Evolutionary conservation across 2,888 invertebrate species (phyloP).

Genomic region (Pristionchus maxplancki): DNA sequence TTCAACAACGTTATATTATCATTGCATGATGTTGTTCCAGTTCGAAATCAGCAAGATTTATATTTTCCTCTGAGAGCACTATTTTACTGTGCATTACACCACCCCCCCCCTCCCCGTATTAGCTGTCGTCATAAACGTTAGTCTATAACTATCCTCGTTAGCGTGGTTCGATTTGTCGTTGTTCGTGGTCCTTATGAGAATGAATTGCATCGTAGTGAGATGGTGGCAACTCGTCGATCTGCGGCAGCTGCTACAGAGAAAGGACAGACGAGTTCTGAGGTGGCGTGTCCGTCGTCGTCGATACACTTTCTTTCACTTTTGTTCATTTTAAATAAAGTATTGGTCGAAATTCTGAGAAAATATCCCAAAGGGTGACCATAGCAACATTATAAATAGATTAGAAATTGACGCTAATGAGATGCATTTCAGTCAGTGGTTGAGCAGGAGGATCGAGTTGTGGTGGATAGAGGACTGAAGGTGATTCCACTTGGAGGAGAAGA

Average conservation of each 20-base stretch:
- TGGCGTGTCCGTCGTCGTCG: neutral
- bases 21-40: neutral
- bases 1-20: neutral
- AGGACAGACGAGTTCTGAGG: neutral
- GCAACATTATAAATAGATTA: neutral
- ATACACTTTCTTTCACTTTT: neutral
- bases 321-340: neutral
- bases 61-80: no score
- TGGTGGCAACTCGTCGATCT: slow-evolving; percentile 33
- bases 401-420: neutral
- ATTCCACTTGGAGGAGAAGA: slow-evolving; percentile 18
- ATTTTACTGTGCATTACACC: no score
- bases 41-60: no score
- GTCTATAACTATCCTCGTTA: neutral
- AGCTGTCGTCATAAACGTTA: no score
- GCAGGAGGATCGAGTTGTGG: slow-evolving; percentile 8
- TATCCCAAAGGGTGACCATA: neutral
- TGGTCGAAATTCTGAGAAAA: neutral
- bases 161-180: neutral
- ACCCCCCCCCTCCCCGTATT: neutral
- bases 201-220: slow-evolving; percentile 2
- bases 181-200: neutral
- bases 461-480: slow-evolving; percentile 15
- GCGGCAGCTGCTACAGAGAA: neutral
- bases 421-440: slow-evolving; percentile 9